phyloP scores from a whole-genome alignment of 2,797 vertebrate genomes.

The Ambastaia sidthimunki region DNA sequence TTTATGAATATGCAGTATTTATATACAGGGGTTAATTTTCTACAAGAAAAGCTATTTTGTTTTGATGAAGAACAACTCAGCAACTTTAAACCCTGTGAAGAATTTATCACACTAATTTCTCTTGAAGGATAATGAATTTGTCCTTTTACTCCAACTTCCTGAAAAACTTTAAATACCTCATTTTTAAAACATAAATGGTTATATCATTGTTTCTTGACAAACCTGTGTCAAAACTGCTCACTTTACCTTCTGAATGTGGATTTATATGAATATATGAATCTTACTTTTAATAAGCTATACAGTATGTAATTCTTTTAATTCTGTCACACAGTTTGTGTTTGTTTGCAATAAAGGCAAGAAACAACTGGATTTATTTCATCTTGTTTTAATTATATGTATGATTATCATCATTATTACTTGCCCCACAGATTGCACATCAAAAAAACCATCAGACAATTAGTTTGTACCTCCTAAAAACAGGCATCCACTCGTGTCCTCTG shows the following conservation, averaged over 20 bases:
- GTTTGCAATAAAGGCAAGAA: constrained; percentile 5
- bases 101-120: too few species aligned
- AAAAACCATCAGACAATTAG: constrained; percentile 67
- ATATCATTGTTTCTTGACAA: constrained; percentile 19
- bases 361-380: constrained; percentile 56
- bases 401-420: constrained; percentile 62
- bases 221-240: neutral
- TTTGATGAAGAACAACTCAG: too few species aligned
- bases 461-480: constrained; percentile 61
- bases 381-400: constrained; percentile 64
- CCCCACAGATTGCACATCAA: constrained; percentile 70
- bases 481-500: constrained; percentile 60
- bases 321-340: too few species aligned
- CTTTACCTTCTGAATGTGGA: neutral
- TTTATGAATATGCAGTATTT: neutral
- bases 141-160: neutral
- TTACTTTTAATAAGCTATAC: constrained; percentile 12
- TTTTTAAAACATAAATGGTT: neutral
- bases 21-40: neutral
- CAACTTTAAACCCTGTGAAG: too few species aligned
- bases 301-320: neutral
- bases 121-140: neutral
- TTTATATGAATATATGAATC: constrained; percentile 4
- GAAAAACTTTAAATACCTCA: neutral
- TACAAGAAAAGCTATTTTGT: neutral